Conservation (phyloP, 2,888 invertebrate genomes). For the Diarsia brunnea region DNA sequence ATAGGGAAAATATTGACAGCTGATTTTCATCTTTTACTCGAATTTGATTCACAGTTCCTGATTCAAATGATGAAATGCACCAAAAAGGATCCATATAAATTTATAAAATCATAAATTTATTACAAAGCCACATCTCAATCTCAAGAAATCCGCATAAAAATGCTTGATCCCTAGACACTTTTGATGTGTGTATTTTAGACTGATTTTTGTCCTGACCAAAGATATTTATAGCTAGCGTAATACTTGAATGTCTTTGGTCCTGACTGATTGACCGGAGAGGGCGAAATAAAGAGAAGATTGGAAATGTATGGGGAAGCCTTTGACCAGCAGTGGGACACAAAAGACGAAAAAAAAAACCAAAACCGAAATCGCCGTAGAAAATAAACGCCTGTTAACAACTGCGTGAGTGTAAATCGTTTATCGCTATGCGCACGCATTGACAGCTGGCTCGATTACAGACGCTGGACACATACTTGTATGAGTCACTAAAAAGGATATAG, state of each 20-base stretch:
- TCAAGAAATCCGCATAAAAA: too few species aligned
- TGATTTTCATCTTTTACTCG: too few species aligned
- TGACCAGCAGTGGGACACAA: neutral
- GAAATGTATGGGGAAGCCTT: neutral
- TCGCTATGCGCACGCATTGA: conserved; percentile 31
- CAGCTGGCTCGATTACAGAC: conserved; percentile 37
- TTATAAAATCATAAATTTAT: too few species aligned
- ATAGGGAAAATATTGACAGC: too few species aligned
- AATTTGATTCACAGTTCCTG: too few species aligned
- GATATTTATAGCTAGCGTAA: too few species aligned
- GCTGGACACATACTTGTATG: neutral
- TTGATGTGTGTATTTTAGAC: too few species aligned
- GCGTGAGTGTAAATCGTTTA: conserved; percentile 43
- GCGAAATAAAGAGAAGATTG: neutral
- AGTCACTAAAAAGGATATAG: conserved; percentile 22
- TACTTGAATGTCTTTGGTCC: too few species aligned
- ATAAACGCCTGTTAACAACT: conserved; percentile 2
- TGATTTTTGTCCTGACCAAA: neutral
- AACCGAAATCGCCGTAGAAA: neutral
- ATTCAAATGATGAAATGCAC: too few species aligned
- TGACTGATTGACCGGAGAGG: neutral
- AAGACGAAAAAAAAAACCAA: neutral
- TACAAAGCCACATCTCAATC: too few species aligned
- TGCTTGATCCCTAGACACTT: too few species aligned
- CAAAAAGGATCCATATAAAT: too few species aligned